Percentiles rank a stretch among this genome's conserved stretches.
These are phyloP conservation scores for Neoarius graeffei DNA, from an alignment of 2,113 vertebrate genomes.

Conservation along the genomic window DNA sequence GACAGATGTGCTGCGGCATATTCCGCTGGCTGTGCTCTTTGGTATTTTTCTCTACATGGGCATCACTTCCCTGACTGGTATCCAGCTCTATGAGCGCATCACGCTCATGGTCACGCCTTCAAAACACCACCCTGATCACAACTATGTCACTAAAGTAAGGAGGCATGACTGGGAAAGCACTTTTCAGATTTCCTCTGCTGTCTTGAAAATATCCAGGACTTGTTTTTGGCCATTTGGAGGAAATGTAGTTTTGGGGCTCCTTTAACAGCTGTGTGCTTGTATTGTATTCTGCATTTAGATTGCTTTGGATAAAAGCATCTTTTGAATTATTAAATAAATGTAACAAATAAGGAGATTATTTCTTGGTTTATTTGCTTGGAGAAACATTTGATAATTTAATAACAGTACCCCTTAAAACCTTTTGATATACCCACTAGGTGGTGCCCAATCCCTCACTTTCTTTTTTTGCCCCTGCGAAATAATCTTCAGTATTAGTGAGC, in stretches of 20 bases:
- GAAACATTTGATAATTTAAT: neutral
- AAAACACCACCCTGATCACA: constrained; percentile 95
- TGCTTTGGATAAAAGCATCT: neutral
- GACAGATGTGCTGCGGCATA: constrained; percentile 88
- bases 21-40: constrained; percentile 94
- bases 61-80: constrained; percentile 92
- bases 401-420: neutral
- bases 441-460: constrained; percentile 59
- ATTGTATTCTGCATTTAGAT: constrained; percentile 1
- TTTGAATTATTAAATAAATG: neutral
- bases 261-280: neutral
- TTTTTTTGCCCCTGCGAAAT: neutral
- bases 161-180: neutral
- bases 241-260: neutral
- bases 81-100: constrained; percentile 94
- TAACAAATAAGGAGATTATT: neutral
- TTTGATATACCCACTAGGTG: constrained; percentile 67
- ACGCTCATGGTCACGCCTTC: constrained; percentile 93
- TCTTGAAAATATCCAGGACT: neutral
- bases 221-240: neutral
- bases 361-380: neutral
- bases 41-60: constrained; percentile 99
- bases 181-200: neutral
- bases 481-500: neutral
- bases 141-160: constrained; percentile 92